Evolutionary conservation across 2,113 vertebrate species (phyloP).

Genomic region (Drymodes brunneopygia): DNA sequence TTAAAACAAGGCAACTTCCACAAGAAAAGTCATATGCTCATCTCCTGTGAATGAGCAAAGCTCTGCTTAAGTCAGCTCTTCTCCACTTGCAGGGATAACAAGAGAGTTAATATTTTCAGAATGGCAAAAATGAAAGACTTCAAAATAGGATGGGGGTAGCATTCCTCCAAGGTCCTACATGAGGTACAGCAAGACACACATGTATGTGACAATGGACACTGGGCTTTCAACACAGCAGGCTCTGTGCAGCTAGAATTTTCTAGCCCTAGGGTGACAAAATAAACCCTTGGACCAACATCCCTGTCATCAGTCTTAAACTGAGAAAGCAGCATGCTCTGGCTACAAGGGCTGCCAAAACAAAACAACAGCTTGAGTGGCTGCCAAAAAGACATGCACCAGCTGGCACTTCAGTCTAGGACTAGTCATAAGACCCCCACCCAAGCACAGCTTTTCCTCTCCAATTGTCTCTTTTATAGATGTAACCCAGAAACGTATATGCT

Average conservation of each 20-base stretch:
- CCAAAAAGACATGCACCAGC: slow-evolving; percentile 72
- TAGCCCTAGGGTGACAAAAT: slow-evolving; percentile 23
- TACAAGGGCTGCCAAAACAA: slow-evolving; percentile 63
- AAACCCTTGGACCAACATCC: not conserved
- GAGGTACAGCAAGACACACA: not conserved
- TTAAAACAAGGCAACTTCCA: not conserved
- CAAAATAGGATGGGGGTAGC: not conserved
- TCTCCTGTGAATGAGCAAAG: not conserved
- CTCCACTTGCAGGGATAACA: not conserved
- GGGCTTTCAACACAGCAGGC: not conserved
- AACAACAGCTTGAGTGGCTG: slow-evolving; percentile 74
- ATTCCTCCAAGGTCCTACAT: not conserved
- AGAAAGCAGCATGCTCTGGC: slow-evolving; percentile 41
- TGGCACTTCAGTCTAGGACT: slow-evolving; percentile 58
- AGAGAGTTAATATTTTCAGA: not conserved
- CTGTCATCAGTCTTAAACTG: slow-evolving; percentile 9
- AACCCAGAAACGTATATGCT: not conserved
- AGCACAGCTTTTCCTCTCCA: not conserved
- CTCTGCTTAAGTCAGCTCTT: not conserved
- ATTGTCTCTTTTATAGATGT: not conserved
- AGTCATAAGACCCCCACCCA: not conserved
- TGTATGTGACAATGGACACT: not conserved
- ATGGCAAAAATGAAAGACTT: not conserved
- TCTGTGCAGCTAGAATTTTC: slow-evolving; percentile 24
- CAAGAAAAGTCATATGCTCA: not conserved